Conservation (phyloP, 30 jellyfish, hydroid and myxozoan genomes). For the Mastigias papua region DNA sequence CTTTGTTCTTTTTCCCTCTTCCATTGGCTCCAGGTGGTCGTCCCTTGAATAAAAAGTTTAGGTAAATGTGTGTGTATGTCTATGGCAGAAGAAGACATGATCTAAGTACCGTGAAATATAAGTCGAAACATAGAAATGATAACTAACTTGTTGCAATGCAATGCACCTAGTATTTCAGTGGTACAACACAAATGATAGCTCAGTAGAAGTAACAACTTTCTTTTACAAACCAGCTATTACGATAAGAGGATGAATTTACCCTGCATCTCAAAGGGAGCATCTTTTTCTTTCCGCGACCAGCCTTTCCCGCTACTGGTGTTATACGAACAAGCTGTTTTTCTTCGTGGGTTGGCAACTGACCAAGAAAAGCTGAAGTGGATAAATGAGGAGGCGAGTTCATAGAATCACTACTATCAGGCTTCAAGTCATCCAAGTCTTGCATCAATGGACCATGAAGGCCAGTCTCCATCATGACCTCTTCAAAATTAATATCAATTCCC, state of each 20-base stretch:
- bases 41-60: constrained; percentile 32
- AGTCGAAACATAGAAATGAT: too few relatives aligned
- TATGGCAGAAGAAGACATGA: too few relatives aligned
- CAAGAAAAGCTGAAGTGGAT: constrained; percentile 49
- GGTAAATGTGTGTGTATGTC: too few relatives aligned
- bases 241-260: constrained; percentile 44
- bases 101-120: too few relatives aligned
- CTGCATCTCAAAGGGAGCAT: constrained; percentile 71
- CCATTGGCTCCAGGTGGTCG: constrained; percentile 67
- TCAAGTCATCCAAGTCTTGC: constrained; percentile 77
- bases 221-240: too few relatives aligned
- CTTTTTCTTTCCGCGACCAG: constrained; percentile 83
- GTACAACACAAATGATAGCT: too few relatives aligned
- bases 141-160: too few relatives aligned
- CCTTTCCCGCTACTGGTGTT: constrained; percentile 36
- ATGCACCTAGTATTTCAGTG: too few relatives aligned
- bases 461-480: constrained; percentile 89
- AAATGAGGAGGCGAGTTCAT: constrained; percentile 71
- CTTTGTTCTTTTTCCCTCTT: constrained; percentile 54
- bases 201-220: too few relatives aligned
- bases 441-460: constrained; percentile 69
- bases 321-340: constrained; percentile 42
- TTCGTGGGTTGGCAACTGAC: constrained; percentile 62
- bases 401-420: constrained; percentile 78
- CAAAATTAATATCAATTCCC: constrained; percentile 82